phyloP scores from a whole-genome alignment of 2,888 invertebrate species.

The Trisateles emortualis region DNA sequence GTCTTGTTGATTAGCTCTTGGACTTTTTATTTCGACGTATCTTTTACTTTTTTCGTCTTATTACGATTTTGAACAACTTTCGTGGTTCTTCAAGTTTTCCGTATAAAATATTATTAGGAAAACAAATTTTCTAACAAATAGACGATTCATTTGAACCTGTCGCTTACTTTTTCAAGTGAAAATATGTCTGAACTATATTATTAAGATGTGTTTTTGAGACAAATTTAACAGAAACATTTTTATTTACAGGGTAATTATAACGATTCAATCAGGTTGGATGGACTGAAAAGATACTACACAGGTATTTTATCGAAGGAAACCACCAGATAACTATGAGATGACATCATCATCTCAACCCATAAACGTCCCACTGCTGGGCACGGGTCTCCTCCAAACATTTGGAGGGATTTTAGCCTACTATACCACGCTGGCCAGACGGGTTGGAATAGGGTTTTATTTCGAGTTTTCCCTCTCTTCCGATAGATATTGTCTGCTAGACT shows the following conservation, averaged over 20 bases:
- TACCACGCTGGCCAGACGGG: too few relatives aligned
- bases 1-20: constrained; percentile 76
- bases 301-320: too few relatives aligned
- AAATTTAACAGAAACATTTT: neutral
- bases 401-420: too few relatives aligned
- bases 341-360: too few relatives aligned
- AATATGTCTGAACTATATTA: neutral
- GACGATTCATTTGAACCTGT: constrained; percentile 50
- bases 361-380: too few relatives aligned
- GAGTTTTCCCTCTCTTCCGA: too few relatives aligned
- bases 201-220: neutral
- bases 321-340: too few relatives aligned
- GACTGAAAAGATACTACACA: too few relatives aligned
- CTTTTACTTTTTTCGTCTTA: constrained; percentile 64
- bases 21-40: constrained; percentile 69
- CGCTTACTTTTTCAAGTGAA: constrained; percentile 9
- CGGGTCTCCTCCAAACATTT: too few relatives aligned
- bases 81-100: constrained; percentile 56
- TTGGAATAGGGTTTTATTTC: too few relatives aligned
- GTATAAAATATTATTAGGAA: constrained; percentile 51
- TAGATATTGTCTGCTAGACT: too few relatives aligned
- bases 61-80: constrained; percentile 62
- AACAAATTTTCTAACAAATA: constrained; percentile 47
- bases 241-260: neutral
- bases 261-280: too few relatives aligned